Conservation (phyloP, 2,113 vertebrate genomes). For the Serinus canaria region DNA sequence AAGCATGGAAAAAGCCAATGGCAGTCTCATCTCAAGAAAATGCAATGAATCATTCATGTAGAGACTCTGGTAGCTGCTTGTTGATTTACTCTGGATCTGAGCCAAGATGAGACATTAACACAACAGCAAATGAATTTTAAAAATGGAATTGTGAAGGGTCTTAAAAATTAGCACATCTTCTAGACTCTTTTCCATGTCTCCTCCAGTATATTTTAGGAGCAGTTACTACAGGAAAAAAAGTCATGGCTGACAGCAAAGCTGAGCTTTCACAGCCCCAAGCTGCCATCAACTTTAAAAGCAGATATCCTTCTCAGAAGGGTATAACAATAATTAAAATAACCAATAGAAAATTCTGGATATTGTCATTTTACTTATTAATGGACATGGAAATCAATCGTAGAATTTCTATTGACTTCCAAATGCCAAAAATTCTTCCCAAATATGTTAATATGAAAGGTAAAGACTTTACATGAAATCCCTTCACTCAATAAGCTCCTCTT, state of each 20-base stretch:
- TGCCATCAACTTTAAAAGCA: background rate
- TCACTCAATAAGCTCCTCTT: background rate
- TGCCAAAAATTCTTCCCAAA: background rate
- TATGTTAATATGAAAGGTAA: background rate
- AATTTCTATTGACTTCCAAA: background rate
- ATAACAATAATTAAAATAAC: background rate
- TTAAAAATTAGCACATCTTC: background rate
- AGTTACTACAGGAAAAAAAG: background rate
- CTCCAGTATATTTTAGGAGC: background rate
- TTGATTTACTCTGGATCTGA: background rate
- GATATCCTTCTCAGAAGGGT: background rate
- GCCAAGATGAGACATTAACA: background rate
- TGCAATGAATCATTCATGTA: background rate
- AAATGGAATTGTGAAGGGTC: background rate
- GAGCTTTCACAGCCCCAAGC: background rate
- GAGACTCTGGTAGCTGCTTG: background rate
- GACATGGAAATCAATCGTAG: background rate
- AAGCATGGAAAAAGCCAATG: background rate
- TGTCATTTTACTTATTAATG: background rate
- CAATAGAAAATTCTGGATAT: background rate
- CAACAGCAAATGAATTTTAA: background rate
- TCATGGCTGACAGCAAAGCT: background rate
- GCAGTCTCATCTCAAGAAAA: background rate
- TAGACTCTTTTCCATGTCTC: background rate
- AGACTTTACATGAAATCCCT: background rate